Percentiles rank a stretch among this genome's conserved stretches.
These are phyloP conservation scores for Stichopus chloronotus DNA, from an alignment of 35 echinoderm and acorn worm genomes.

Conservation along the genomic window DNA sequence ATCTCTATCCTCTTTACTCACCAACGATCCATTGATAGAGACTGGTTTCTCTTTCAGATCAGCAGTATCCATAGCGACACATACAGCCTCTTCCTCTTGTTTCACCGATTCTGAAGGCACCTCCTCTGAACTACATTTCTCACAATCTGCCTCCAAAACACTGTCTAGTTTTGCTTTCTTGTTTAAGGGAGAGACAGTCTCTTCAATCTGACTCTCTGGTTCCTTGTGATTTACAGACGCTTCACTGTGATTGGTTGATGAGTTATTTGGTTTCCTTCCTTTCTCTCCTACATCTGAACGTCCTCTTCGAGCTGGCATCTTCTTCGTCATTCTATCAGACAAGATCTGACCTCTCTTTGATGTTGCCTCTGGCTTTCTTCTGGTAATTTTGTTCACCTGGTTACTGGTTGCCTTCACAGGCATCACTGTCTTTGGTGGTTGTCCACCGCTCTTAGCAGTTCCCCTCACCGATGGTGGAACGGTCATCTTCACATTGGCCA, in stretches of 20 bases:
- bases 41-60: neutral
- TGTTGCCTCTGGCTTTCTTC: neutral
- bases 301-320: neutral
- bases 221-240: neutral
- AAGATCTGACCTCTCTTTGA: neutral
- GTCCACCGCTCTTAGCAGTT: neutral
- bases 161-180: neutral
- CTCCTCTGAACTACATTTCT: neutral
- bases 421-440: neutral
- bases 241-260: neutral
- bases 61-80: neutral
- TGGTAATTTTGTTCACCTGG: neutral
- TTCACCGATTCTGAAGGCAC: neutral
- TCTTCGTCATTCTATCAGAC: neutral
- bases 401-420: neutral
- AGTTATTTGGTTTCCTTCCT: neutral
- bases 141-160: neutral
- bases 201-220: neutral
- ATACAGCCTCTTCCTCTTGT: neutral
- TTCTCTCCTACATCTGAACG: neutral
- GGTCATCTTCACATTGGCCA: neutral
- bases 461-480: neutral
- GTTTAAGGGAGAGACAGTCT: neutral
- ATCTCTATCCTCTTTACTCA: slow-evolving; percentile 42
- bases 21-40: neutral